phyloP scores from a whole-genome alignment of 2,113 vertebrate genomes.

The Polyodon spathula region DNA sequence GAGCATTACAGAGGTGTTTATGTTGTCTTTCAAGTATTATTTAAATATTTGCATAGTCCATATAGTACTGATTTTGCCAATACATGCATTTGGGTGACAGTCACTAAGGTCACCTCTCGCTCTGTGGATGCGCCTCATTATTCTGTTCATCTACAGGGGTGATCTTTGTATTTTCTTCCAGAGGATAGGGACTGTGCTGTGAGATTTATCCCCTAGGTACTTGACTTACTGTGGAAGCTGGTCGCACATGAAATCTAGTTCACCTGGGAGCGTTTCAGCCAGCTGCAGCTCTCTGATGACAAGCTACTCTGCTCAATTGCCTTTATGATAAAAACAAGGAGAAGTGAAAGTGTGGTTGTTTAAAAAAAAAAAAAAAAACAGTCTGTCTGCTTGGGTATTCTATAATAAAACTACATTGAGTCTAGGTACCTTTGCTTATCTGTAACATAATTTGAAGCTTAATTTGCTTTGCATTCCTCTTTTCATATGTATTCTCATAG shows the following conservation, averaged over 20 bases:
- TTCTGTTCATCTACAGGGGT: background rate
- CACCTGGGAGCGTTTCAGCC: constrained; percentile 18
- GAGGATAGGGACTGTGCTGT: background rate
- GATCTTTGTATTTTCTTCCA: background rate
- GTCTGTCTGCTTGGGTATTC: no score
- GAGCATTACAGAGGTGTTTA: background rate
- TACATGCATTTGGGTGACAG: background rate
- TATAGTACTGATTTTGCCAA: background rate
- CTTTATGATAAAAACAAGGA: constrained; percentile 10
- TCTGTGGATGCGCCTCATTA: background rate
- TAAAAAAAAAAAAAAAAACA: no score
- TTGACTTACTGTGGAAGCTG: constrained; percentile 19
- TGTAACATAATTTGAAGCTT: no score
- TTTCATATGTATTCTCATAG: no score
- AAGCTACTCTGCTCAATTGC: constrained; percentile 17
- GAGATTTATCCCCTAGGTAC: constrained; percentile 10
- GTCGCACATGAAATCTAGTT: constrained; percentile 18
- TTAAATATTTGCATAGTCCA: background rate
- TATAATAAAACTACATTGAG: no score
- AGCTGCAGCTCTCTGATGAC: constrained; percentile 17
- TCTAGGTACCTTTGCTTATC: no score
- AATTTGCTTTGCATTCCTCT: no score
- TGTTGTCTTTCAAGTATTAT: background rate
- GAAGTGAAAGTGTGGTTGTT: background rate
- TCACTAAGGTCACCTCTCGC: background rate